Base-by-base conservation (phyloP, 2,113 vertebrate species). In the Phrynosoma blainvillii region DNA sequence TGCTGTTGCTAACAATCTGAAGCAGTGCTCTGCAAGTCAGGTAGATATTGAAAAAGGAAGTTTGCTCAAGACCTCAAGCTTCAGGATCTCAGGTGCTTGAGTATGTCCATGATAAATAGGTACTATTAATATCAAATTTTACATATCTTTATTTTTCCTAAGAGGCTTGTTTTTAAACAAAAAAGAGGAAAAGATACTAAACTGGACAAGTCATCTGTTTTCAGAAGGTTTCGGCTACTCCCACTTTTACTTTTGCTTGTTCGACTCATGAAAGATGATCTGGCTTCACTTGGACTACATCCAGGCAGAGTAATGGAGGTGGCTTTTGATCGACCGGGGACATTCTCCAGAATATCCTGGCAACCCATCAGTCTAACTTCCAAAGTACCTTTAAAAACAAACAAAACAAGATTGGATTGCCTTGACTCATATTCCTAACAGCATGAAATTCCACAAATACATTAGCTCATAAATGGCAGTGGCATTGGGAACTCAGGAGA, bases 351-450 rank as follows among this genome's bases (percentile, higher is more conserved):
- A 92, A 99, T 98, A 95, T 99, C 98, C 93, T 99, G 99, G 95
- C 99, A 99, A 93, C 99, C 99, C 99, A 99, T 99, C 59, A 99
- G 98, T 95, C 99, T 98, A 92, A 99, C 99, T 92, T 99, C 99
- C 95, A 99, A 96, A 20, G 98, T 99, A 96, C 99, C 99, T 36
- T 36, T 99, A 88, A 88, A 88, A 30, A 30, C 94, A 25, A 47
- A 82, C 79, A 85, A 16, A 30, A 94, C 20, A 40, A 82, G 81
- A 86, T 71, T 89, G 40, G 40, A 74, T 79, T 47, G 0, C 5
- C 81, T 74, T 77, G 71, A 84, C 13, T 88, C 66, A 87, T 52
- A 32, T 81, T 25, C 4, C 52, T 82, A 78, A 42, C n/a, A 84
- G 6, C 47, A 78, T 42, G 80, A 47, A 78, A 14, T 36, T 42